phyloP scores from a whole-genome alignment of 2,888 invertebrate species.

The Epistrophella euchroma region DNA sequence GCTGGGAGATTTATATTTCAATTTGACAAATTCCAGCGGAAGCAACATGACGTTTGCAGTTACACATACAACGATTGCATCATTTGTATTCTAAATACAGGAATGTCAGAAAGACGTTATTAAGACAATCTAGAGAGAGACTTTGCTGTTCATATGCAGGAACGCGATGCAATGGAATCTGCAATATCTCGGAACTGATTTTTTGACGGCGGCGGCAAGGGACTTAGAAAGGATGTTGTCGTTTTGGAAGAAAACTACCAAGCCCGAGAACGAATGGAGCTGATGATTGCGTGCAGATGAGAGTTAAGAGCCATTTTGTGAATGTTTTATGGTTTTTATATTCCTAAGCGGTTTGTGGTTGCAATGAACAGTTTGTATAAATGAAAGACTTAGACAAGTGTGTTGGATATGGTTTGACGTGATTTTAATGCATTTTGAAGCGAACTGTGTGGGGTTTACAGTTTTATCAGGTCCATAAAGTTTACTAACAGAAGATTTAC shows the following conservation, averaged over 20 bases:
- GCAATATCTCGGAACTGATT: background rate
- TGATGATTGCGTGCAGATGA: conserved; percentile 31
- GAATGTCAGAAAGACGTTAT: conserved; percentile 35
- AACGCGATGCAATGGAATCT: conserved; percentile 22
- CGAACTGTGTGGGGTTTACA: conserved; percentile 35
- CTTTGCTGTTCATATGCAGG: background rate
- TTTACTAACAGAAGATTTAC: background rate
- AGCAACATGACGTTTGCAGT: conserved; percentile 41
- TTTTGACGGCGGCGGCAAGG: background rate
- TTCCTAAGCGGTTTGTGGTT: conserved; percentile 16
- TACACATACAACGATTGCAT: conserved; percentile 42
- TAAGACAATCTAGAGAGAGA: background rate
- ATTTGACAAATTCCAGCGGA: conserved; percentile 56
- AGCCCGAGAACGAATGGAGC: background rate
- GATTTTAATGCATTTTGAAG: conserved; percentile 43
- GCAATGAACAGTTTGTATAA: conserved; percentile 20
- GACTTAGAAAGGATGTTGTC: conserved; percentile 1
- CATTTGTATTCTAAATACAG: conserved; percentile 27
- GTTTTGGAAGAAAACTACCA: conserved; percentile 30
- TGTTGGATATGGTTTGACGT: conserved; percentile 6
- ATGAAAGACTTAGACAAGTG: background rate
- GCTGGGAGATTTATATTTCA: conserved; percentile 36
- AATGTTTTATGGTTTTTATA: conserved; percentile 36
- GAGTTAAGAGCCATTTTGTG: conserved; percentile 39
- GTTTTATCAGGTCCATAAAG: conserved; percentile 32